Percentiles rank a stretch among this genome's conserved stretches.
phyloP scores from a whole-genome alignment of 2,888 invertebrate species.

The Macaria notata region DNA sequence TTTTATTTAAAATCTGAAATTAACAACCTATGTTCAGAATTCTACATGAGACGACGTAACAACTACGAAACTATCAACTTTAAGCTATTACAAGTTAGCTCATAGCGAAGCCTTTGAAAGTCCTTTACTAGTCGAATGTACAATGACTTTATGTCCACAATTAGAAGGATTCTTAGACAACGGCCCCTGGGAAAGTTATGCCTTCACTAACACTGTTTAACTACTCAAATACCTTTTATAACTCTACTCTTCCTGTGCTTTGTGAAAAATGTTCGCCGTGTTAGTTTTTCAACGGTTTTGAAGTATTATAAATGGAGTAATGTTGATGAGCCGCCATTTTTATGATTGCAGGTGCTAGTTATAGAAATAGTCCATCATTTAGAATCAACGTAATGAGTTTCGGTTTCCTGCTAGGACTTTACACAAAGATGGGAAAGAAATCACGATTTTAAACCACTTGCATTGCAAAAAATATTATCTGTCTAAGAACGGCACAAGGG shows the following conservation, averaged over 20 bases:
- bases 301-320: slow-evolving; percentile 6
- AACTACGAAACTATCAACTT: too few relatives aligned
- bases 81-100: too few relatives aligned
- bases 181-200: slow-evolving; percentile 67
- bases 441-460: too few relatives aligned
- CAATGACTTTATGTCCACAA: slow-evolving; percentile 47
- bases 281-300: slow-evolving; percentile 17
- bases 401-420: too few relatives aligned
- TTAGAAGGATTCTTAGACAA: slow-evolving; percentile 61
- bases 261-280: slow-evolving; percentile 40
- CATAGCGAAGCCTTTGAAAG: slow-evolving; percentile 16
- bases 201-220: slow-evolving; percentile 44
- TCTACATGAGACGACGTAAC: too few relatives aligned
- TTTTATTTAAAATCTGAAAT: too few relatives aligned
- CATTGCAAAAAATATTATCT: too few relatives aligned
- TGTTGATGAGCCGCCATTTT: slow-evolving; percentile 9
- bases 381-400: too few relatives aligned
- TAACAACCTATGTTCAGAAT: too few relatives aligned
- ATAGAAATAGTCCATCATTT: too few relatives aligned
- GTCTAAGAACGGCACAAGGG: too few relatives aligned
- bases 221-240: slow-evolving; percentile 37
- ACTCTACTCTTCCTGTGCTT: slow-evolving; percentile 33
- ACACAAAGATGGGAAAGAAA: too few relatives aligned
- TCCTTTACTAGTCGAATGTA: slow-evolving; percentile 23
- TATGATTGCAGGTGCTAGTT: slow-evolving; percentile 10